Percentiles rank a stretch among this genome's conserved stretches.
Evolutionary conservation across 1,140 invertebrate species (phyloP).

Genomic region (Acromyrmex heyeri): DNA sequence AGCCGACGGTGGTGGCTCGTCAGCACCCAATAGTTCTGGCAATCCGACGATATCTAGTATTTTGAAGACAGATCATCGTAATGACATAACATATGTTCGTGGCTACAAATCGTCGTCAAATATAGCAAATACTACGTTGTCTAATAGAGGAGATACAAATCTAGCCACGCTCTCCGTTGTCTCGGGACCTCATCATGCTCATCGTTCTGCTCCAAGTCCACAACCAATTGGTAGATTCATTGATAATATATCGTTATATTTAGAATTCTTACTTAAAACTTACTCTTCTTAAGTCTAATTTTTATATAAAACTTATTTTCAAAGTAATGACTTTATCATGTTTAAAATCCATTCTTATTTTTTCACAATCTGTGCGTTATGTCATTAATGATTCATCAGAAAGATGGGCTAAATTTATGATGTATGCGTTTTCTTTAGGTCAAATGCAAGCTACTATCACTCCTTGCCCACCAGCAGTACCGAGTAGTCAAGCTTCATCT

Average conservation of each 20-base stretch:
- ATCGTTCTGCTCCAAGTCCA: slow-evolving; percentile 83
- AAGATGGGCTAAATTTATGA: background rate
- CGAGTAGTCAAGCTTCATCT: slow-evolving; percentile 76
- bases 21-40: slow-evolving; percentile 84
- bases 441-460: slow-evolving; percentile 90
- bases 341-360: slow-evolving; percentile 5
- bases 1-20: slow-evolving; percentile 77
- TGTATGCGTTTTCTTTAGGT: slow-evolving; percentile 72
- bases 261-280: background rate
- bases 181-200: slow-evolving; percentile 82
- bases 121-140: slow-evolving; percentile 81
- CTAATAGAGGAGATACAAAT: slow-evolving; percentile 86
- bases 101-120: slow-evolving; percentile 85
- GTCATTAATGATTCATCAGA: background rate
- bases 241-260: background rate
- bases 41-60: slow-evolving; percentile 90
- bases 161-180: slow-evolving; percentile 91
- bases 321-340: no score
- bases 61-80: slow-evolving; percentile 87
- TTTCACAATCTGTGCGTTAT: background rate
- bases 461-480: slow-evolving; percentile 85
- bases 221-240: slow-evolving; percentile 82
- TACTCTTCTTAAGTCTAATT: no score
- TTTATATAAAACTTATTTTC: no score
- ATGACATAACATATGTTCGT: slow-evolving; percentile 87